These are phyloP conservation scores for Champsocephalus esox DNA, from an alignment of 2,797 vertebrate genomes.

Conservation along the genomic window DNA sequence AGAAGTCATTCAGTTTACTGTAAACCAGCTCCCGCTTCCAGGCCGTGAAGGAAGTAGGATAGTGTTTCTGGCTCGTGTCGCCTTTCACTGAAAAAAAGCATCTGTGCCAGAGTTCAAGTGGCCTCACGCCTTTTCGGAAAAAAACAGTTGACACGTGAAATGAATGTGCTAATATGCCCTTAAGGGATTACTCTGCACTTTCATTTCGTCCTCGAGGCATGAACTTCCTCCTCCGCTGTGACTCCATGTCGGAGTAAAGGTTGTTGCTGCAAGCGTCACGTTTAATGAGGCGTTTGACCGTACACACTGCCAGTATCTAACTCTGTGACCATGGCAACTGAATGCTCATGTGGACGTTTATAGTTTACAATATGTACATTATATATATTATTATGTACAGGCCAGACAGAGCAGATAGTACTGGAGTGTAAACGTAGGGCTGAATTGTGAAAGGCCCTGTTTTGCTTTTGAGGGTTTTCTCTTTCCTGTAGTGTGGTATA, in stretches of 20 bases:
- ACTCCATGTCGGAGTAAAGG: conserved; percentile 38
- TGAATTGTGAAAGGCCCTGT: neutral
- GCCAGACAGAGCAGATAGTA: too few species aligned
- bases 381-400: neutral
- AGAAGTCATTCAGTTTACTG: conserved; percentile 17
- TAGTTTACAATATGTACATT: neutral
- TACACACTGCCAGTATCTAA: neutral
- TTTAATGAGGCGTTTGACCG: conserved; percentile 29
- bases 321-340: neutral
- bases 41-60: conserved; percentile 19
- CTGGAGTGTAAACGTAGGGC: neutral
- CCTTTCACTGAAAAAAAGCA: conserved; percentile 30
- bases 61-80: conserved; percentile 25
- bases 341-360: neutral
- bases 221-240: conserved; percentile 27
- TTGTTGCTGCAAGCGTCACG: conserved; percentile 25
- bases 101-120: conserved; percentile 40
- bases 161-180: neutral
- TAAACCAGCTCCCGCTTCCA: conserved; percentile 40
- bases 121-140: neutral
- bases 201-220: neutral
- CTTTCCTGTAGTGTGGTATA: too few species aligned
- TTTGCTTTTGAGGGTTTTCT: too few species aligned
- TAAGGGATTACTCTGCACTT: neutral
- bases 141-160: neutral